Conservation (phyloP, 2,797 vertebrate species). For the Propithecus deckenii region DNA sequence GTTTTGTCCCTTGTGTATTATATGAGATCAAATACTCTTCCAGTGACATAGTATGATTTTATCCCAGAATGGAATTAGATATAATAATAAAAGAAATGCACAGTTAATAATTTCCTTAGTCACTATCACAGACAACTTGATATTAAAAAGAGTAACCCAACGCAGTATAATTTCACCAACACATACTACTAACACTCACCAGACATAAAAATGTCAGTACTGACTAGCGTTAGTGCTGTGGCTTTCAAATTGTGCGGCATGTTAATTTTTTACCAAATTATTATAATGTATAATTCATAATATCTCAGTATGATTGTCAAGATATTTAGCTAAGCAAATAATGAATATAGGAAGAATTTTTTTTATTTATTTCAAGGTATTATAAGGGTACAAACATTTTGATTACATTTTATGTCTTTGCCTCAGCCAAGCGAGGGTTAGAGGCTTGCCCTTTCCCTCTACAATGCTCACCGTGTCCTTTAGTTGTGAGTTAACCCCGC, state of each 20-base stretch:
- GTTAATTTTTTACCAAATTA: neutral
- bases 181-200: neutral
- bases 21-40: neutral
- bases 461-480: too few relatives aligned
- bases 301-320: neutral
- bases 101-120: neutral
- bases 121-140: neutral
- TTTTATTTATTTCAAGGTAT: too few relatives aligned
- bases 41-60: neutral
- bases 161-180: neutral
- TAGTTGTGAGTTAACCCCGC: too few relatives aligned
- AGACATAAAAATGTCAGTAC: neutral
- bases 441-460: too few relatives aligned
- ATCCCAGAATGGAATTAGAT: neutral
- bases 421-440: too few relatives aligned
- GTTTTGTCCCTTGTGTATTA: neutral
- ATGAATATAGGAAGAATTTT: neutral
- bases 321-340: neutral
- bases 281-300: neutral
- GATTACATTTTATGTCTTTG: too few relatives aligned
- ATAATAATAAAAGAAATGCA: neutral
- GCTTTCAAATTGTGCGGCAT: neutral
- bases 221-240: neutral
- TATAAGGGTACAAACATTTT: too few relatives aligned
- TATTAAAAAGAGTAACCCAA: neutral